Evolutionary conservation across 2,113 vertebrate species (phyloP), one percentile per base, ranked within the genome.

Genomic region (Poeciliopsis occidentalis): DNA sequence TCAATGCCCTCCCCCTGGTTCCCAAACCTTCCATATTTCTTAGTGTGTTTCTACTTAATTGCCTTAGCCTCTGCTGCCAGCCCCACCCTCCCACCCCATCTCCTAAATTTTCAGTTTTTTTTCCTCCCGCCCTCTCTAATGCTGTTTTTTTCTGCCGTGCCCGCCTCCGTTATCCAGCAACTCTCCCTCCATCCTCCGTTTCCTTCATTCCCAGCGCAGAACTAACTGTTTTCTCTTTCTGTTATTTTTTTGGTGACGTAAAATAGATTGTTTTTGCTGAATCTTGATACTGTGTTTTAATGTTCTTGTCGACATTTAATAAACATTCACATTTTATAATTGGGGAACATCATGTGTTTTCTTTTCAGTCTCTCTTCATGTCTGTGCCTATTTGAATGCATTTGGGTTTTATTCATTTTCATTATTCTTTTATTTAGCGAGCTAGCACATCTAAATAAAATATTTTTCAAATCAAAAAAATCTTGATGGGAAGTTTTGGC

Each of bases 311-410:
- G 60, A 91, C 93, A 93, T 94, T 94, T 93, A 94, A 94, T 94
- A 94, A 94, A 94, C 90, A 92, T 93, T 93, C 93, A 92, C 92
- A 92, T 94, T 94, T 94, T 94, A 85, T 92, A 94, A 93, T 88
- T 90, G 91, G 88, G 82, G 76, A 83, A 69, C 51, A 73, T 24
- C 64, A 71, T 13, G 74, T 79, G 61, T 71, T 66, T 51, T 62
- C 24, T 69, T 8, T 67, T 8, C 22, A 8, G 3, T 26, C 39
- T 19, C 27, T 44, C 30, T 41, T 32, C 13, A 61, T 12, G 30
- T 27, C 8, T 65, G 3, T 54, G 57, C 47, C 22, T 17, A 15
- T 24, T 39, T 32, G 29, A 12, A 0, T 60, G 30, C 34, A 12
- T 37, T 37, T 37, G 10, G 34, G 34, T 10, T 37, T 37, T 11